Evolutionary conservation across 2,113 vertebrate genomes (phyloP).

Genomic region (Prunella himalayana): DNA sequence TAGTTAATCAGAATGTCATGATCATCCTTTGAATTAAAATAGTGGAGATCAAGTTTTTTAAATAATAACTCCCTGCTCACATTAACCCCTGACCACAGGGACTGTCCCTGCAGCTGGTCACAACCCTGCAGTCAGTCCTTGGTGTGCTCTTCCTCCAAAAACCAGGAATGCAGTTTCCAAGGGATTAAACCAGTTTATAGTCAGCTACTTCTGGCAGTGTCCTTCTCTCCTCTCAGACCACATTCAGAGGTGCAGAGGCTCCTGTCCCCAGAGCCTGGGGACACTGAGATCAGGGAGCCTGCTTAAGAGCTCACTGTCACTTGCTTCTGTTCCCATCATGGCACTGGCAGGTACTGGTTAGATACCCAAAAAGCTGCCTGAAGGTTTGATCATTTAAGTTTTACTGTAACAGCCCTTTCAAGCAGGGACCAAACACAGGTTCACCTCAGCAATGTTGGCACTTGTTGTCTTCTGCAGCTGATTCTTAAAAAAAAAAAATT

Average conservation of each 20-base stretch:
- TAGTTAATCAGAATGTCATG: not conserved
- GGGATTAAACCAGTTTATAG: not conserved
- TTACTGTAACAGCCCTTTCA: not conserved
- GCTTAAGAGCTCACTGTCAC: not conserved
- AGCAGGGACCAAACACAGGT: not conserved
- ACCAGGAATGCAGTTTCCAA: not conserved
- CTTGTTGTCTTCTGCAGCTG: not conserved
- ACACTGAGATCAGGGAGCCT: not conserved
- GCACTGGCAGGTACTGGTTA: not conserved
- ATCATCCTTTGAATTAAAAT: not conserved
- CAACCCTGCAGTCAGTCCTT: not conserved
- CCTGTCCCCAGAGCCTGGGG: not conserved
- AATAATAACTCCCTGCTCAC: not conserved
- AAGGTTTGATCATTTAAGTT: not conserved
- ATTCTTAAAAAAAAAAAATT: not conserved
- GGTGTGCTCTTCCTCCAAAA: not conserved
- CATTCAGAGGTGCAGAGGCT: not conserved
- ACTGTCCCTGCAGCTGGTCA: not conserved
- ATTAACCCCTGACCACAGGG: not conserved
- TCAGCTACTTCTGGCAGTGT: not conserved
- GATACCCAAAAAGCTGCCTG: not conserved
- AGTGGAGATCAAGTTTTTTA: not conserved
- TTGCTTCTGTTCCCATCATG: not conserved
- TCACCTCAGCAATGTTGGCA: rapidly evolving
- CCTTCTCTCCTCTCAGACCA: not conserved